Evolutionary conservation across 2,113 vertebrate genomes (phyloP).

Genomic region (Mormyrus iriodes): DNA sequence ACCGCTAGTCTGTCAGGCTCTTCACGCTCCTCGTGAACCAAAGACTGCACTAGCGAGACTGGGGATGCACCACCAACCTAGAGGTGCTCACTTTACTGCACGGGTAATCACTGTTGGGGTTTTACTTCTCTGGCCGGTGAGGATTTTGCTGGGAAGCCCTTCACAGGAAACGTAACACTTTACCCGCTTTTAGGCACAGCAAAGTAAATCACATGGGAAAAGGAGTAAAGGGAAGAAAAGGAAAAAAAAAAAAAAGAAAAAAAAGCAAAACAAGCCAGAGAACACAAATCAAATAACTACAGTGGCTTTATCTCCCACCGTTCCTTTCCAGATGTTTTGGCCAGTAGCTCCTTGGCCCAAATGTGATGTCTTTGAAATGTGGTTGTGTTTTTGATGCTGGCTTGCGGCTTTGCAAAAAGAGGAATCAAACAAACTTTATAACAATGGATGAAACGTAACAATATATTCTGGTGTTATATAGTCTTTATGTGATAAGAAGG

Average conservation of each 20-base stretch:
- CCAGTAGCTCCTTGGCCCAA: not conserved
- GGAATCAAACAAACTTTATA: not conserved
- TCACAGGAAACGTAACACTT: not conserved
- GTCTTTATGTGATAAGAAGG: not conserved
- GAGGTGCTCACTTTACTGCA: not conserved
- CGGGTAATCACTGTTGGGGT: not conserved
- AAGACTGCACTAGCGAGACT: conserved; percentile 19
- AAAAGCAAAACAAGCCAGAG: not conserved
- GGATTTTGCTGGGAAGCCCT: not conserved
- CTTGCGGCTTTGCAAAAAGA: not conserved
- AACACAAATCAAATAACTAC: not conserved
- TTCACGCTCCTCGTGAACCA: conserved; percentile 30
- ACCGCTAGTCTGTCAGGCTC: conserved; percentile 36
- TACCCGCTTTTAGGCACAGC: not conserved
- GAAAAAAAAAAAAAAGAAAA: too few species aligned
- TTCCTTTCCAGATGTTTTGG: not conserved
- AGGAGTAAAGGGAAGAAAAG: not conserved
- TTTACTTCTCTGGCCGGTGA: not conserved
- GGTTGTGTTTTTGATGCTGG: not conserved
- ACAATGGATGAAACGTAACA: not conserved
- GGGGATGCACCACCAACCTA: not conserved
- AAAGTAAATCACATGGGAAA: not conserved
- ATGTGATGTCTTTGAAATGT: not conserved
- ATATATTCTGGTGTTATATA: not conserved
- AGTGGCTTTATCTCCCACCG: not conserved